Evolutionary conservation across 2,113 vertebrate genomes (phyloP), one percentile per base, ranked within the genome.

Genomic region (Megaceryle maxima): DNA sequence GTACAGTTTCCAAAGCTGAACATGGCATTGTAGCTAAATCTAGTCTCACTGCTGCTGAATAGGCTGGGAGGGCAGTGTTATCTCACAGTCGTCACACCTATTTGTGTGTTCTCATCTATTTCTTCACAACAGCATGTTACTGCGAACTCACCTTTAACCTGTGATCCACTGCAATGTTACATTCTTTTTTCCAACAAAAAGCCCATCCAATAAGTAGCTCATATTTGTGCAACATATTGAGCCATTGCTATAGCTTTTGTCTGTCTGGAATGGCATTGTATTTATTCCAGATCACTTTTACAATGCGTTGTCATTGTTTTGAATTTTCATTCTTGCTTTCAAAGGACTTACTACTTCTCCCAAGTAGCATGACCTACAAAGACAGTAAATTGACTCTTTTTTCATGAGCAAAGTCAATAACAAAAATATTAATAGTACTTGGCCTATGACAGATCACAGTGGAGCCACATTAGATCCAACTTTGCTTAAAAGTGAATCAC

Each of bases 401-500:
- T 82, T 88, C 41, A 77, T 79, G 66, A 93, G 51, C 43, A 46
- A 93, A 59, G 41, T 37, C 44, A 78, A 84, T 89, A 94, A 87
- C 55, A 37, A 78, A 89, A 91, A 91, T 53, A 74, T 16, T 57
- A 39, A 18, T 29, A 68, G 76, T 28, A 41, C n/a, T 68, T 64
- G 39, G 21, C n/a, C 50, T 18, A 44, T 82, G 60, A 59, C 66
- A 67, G 50, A 87, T 91, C 88, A 92, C 69, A 78, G 46, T 22
- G 26, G 16, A 92, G 28, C 60, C 43, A 78, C 63, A 44, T 74
- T 83, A 80, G 88, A 79, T 88, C 44, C 39, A 91, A 48, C 73
- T 87, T 37, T 33, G 43, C 83, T 73, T 88, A 80, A 41, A 72
- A 80, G 48, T 89, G 90, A 94, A 93, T 91, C 94, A 89, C 33